Evolutionary conservation across 1,140 invertebrate species (phyloP).

Genomic region (Diorhabda carinulata): DNA sequence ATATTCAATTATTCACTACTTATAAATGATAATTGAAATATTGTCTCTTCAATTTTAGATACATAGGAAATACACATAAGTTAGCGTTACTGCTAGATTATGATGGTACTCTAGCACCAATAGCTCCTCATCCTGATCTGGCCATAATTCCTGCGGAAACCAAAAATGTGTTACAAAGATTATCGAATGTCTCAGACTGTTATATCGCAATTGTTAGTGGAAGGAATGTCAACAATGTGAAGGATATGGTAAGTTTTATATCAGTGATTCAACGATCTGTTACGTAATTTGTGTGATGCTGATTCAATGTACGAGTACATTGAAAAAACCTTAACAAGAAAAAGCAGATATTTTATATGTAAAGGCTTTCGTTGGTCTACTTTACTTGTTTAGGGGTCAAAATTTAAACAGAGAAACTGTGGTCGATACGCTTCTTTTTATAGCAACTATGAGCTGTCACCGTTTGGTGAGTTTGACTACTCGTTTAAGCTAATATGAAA

Average conservation of each 20-base stretch:
- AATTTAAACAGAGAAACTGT: no score
- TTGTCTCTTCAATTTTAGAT: slow-evolving; percentile 52
- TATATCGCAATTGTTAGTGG: slow-evolving; percentile 87
- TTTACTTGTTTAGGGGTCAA: no score
- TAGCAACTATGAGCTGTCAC: no score
- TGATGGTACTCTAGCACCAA: slow-evolving; percentile 83
- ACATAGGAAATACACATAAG: slow-evolving; percentile 81
- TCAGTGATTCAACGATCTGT: background rate
- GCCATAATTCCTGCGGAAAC: slow-evolving; percentile 80
- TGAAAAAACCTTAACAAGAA: no score
- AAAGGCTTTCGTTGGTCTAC: no score
- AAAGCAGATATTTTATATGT: no score
- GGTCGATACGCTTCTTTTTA: no score
- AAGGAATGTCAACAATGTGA: slow-evolving; percentile 81
- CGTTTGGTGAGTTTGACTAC: no score
- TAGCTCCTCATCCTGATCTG: slow-evolving; percentile 84
- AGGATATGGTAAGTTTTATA: slow-evolving; percentile 65
- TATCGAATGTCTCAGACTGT: slow-evolving; percentile 83
- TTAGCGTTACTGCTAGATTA: slow-evolving; percentile 82
- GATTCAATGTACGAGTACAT: no score
- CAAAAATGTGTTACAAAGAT: slow-evolving; percentile 74
- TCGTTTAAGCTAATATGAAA: no score
- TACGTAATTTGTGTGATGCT: background rate
- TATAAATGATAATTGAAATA: background rate
- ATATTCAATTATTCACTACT: background rate